Base-by-base conservation (phyloP, 2,888 invertebrate species). In the Spodoptera littoralis region DNA sequence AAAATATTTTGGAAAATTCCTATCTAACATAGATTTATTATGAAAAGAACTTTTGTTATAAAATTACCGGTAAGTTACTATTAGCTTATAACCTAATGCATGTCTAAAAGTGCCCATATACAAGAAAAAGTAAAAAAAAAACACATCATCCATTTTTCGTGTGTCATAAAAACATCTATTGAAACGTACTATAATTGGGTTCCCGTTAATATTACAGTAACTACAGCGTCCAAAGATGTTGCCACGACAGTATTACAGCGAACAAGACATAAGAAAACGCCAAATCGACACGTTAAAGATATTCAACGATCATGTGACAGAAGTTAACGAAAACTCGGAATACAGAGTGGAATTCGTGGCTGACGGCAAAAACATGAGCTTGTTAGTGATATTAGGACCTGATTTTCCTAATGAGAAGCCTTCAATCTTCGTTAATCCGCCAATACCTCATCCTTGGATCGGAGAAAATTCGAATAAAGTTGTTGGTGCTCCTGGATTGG, bases 281-380 rank as follows among this genome's bases (percentile, higher is more conserved):
- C 97, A 98, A 93, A 97, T 97, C 75, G 97, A 97, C 85, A 97
- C 97, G 5, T 88, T 98, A 74, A 97, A 97, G 93, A 96, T 97
- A 79, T 98, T 97, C 85, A 98, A 98, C 87, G 97, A 97, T 79
- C 96, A 97, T 93, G 98, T 98, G 24, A 90, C 95, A 27, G 97
- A 97, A 93, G 90, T 97, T 1, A 93, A 93, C 50, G 96, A 97
- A 86, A 96, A 96, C 83, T 94, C 95, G 0, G 97, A 97, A 83
- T 98, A 97, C 83, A 95, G 96, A 77, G 95, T 97, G 1, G 95
- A 96, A 79, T 98, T 98, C 80, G 89, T 92, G 45, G 95, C 96
- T 46, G 96, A 96, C 27, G 95, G 95, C 18, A 96, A 95, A 79
- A 96, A 95, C 82, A 96, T 97, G 90, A 95, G 95, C 63, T 90